A percentile compares a stretch with the other conserved stretches of the same genome.
These are phyloP conservation scores for Trichacis sp. DNA, from an alignment of 2,888 invertebrate genomes.

Conservation along the genomic window DNA sequence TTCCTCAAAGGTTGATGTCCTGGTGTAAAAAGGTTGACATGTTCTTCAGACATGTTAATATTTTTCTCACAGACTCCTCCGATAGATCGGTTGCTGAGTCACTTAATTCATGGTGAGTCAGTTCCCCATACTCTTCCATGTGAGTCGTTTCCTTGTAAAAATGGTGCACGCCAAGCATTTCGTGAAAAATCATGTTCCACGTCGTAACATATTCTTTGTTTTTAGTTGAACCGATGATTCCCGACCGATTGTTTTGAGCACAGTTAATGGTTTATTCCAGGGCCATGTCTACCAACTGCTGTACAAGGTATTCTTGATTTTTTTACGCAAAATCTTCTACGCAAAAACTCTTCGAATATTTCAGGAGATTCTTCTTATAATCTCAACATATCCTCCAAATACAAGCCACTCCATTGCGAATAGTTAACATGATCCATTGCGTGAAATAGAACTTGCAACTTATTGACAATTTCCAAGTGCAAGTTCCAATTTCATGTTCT, in stretches of 20 bases:
- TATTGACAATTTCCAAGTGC: no score
- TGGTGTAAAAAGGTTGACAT: no score
- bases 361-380: background rate
- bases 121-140: no score
- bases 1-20: no score
- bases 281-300: slow-evolving; percentile 16
- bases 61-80: no score
- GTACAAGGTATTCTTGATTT: slow-evolving; percentile 5
- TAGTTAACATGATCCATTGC: no score
- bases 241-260: slow-evolving; percentile 7
- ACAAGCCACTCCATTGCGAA: background rate
- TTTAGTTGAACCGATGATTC: slow-evolving; percentile 18
- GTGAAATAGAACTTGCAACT: background rate
- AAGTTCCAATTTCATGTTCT: no score
- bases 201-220: background rate
- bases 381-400: background rate
- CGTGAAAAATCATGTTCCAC: slow-evolving; percentile 9
- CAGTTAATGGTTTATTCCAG: slow-evolving; percentile 26
- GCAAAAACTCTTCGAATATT: background rate
- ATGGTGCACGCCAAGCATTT: no score
- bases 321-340: slow-evolving; percentile 9
- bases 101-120: no score
- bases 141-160: no score
- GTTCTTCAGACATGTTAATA: no score
- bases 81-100: no score